Base-by-base conservation (phyloP, 2,797 vertebrate species). In the Centropyge bicolor region DNA sequence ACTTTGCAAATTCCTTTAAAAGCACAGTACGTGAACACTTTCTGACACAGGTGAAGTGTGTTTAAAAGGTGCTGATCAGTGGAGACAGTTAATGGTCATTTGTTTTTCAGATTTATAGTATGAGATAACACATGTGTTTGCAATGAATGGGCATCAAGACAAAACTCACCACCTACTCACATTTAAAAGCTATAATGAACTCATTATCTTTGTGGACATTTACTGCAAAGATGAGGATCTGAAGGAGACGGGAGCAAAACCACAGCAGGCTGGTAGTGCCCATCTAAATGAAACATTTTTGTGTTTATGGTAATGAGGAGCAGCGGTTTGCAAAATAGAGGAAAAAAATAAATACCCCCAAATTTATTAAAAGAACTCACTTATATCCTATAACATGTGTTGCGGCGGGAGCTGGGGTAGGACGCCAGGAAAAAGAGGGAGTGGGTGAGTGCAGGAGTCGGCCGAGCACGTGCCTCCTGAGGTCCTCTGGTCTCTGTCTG, bases 361-460 rank as follows among this genome's bases (percentile, higher is more conserved):
- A 91, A 93, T 93, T 89, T 94, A 95, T 95, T 95, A 95, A 93
- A 95, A 96, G 91, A 94, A 94, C 94, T 94, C 92, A 88, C 94
- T 95, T 96, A 93, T 94, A 93, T 95, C 93, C 94, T 95, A 91
- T 94, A 96, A 95, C 95, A 95, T 95, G 93, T 96, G 95, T 95
- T 96, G 95, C 86, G 94, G 95, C 95, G 78, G 81, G 89, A 90
- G 83, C 70, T 40, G 54, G 86, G 68, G 78, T 80, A 82, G 71
- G 70, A 80, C 68, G 95, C 94, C 95, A 95, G 95, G 94, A 96
- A 95, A 95, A 95, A 94, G 88, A 89, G 82, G 91, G 89, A 86
- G 84, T 84, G 89, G 89, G 87, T 87, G 87, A 92, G 90, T 70
- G 91, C 87, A 92, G 91, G 87, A 91, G 91, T 89, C 71, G 76